A percentile compares a stretch with the other conserved stretches of the same genome.
phyloP scores from a whole-genome alignment of 2,888 invertebrate species.

The Hemicrepidius hirtus region DNA sequence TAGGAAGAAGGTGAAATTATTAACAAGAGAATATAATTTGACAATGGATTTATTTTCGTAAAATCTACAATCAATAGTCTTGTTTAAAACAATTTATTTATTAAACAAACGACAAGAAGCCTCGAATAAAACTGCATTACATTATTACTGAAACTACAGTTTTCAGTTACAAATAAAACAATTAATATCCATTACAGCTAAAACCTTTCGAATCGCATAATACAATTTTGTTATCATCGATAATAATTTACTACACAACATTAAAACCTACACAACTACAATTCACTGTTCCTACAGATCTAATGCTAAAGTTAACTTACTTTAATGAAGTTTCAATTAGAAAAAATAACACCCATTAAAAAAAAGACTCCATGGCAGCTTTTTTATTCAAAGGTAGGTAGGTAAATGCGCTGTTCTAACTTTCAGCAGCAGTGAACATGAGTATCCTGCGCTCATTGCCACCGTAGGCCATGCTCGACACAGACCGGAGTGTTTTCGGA shows the following conservation, averaged over 20 bases:
- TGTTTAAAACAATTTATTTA: too few relatives aligned
- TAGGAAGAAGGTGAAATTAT: too few relatives aligned
- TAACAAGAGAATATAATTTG: too few relatives aligned
- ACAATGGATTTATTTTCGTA: too few relatives aligned
- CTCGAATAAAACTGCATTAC: background rate
- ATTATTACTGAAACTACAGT: background rate
- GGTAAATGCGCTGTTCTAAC: constrained; percentile 35
- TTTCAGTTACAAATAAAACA: constrained; percentile 4
- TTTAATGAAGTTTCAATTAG: constrained; percentile 45
- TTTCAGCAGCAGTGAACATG: constrained; percentile 28
- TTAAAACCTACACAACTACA: constrained; percentile 51
- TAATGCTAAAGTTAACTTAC: constrained; percentile 28
- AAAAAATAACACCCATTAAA: constrained; percentile 47
- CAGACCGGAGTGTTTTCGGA: constrained; percentile 89
- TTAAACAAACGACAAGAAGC: too few relatives aligned
- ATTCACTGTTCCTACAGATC: constrained; percentile 46
- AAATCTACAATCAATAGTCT: too few relatives aligned
- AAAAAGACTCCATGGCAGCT: constrained; percentile 50
- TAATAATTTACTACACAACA: constrained; percentile 54
- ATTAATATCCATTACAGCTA: constrained; percentile 44
- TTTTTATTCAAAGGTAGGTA: constrained; percentile 38
- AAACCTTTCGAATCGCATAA: constrained; percentile 49
- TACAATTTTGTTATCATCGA: constrained; percentile 46
- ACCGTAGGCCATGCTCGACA: constrained; percentile 34
- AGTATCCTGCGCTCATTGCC: constrained; percentile 19